Base-by-base conservation (phyloP, 2,113 vertebrate species). In the Thunnus maccoyii region DNA sequence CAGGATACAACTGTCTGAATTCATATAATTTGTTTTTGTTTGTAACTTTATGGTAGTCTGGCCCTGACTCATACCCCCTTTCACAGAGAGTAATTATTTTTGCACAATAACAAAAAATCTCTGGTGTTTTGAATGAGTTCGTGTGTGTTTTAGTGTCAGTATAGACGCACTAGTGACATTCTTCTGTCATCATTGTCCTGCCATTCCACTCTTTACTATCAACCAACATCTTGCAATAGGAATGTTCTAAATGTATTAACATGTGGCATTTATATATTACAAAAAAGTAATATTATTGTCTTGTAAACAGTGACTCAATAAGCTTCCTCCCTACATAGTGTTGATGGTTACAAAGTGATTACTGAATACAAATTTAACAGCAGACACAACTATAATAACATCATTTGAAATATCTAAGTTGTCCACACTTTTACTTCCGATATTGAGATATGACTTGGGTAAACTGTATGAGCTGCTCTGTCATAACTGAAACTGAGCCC, bases 401-500 rank as follows among this genome's bases (percentile, higher is more conserved):
- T 55, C 17, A 36, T 36, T 67, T 55, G 27, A 41, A 13, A 8
- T 72, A 1, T 5, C 44, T 10, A 16, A 6, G 46, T 11, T 47
- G 22, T 80, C 25, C 76, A 66, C 47, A 65, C 27, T 41, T 55
- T 55, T 30, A 16, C 47, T 16, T 7, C 25, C 16, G 12, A 44
- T 62, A 17, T 27, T 41, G 47, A 48, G 32, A 32, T 7, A 5
- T 51, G 47, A 56, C 11, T 2, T 22, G 20, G n/a, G 58, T 65
- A 14, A 36, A 17, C 41, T 18, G 63, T 57, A 6, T 3, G 50
- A 73, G 77, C 76, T 62, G 41, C n/a, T 65, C 66, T 64, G 66
- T 77, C 68, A 46, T 41, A 36, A 30, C n/a, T 64, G 86, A 79
- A 72, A 69, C 15, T 61, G 63, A 80, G 72, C 22, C 27, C 44